These are phyloP conservation scores for Meloidogyne exigua DNA, from an alignment of 1,140 invertebrate genomes.

Conservation along the genomic window DNA sequence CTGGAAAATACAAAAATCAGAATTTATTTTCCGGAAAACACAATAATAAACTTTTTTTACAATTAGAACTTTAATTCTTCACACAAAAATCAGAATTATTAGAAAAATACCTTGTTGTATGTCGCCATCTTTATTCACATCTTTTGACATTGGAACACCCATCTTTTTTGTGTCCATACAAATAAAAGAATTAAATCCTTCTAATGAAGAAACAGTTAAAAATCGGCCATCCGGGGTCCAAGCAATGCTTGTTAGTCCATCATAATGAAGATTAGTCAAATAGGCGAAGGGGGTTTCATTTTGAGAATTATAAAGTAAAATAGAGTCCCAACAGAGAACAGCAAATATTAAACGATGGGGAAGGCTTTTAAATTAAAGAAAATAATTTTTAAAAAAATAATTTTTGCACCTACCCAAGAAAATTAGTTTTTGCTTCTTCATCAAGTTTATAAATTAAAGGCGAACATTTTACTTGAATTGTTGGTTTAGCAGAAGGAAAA, in stretches of 20 bases:
- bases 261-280: slow-evolving; percentile 46
- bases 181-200: slow-evolving; percentile 45
- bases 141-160: not conserved
- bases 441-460: slow-evolving; percentile 41
- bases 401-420: slow-evolving; percentile 28
- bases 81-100: not conserved
- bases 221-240: slow-evolving; percentile 51
- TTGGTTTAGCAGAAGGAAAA: slow-evolving; percentile 40
- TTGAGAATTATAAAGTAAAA: slow-evolving; percentile 51
- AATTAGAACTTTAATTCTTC: no score
- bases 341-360: slow-evolving; percentile 49
- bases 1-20: no score
- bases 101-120: not conserved
- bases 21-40: no score
- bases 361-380: slow-evolving; percentile 32
- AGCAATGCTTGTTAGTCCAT: slow-evolving; percentile 41
- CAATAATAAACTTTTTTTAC: no score
- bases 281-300: slow-evolving; percentile 37
- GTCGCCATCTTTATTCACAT: not conserved
- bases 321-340: slow-evolving; percentile 46
- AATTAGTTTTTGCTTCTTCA: slow-evolving; percentile 32
- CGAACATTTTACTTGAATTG: slow-evolving; percentile 37
- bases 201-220: slow-evolving; percentile 44
- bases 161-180: slow-evolving; percentile 23
- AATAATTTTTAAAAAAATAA: not conserved